These are phyloP conservation scores for Hylyphantes graminicola DNA, from an alignment of 1,140 invertebrate species.

Conservation along the genomic window DNA sequence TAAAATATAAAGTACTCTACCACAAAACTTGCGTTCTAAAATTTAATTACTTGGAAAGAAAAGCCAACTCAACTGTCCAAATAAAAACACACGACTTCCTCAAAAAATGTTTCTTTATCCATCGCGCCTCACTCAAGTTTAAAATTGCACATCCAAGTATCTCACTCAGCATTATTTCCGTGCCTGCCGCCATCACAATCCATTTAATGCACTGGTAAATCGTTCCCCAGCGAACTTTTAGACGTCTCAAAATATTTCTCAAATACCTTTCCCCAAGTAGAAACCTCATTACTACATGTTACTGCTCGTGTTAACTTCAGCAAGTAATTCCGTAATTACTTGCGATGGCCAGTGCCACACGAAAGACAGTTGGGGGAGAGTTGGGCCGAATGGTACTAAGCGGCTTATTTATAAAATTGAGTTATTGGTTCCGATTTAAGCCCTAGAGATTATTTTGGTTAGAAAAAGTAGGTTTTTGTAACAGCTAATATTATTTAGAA, in stretches of 20 bases:
- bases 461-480: too few species aligned
- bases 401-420: too few species aligned
- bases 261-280: not conserved
- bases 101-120: not conserved
- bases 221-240: slow-evolving; percentile 11
- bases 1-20: too few species aligned
- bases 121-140: too few species aligned
- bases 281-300: slow-evolving; percentile 5
- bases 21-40: not conserved
- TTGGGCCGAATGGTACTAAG: too few species aligned
- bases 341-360: slow-evolving; percentile 7
- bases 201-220: slow-evolving; percentile 12
- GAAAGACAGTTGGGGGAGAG: not conserved
- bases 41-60: not conserved
- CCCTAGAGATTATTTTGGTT: too few species aligned
- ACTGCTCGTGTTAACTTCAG: not conserved
- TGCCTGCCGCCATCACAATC: slow-evolving; percentile 17
- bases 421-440: too few species aligned
- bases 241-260: slow-evolving; percentile 29
- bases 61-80: not conserved
- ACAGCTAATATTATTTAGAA: too few species aligned
- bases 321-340: slow-evolving; percentile 36
- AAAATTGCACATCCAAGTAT: too few species aligned
- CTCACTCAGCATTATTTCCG: slow-evolving; percentile 3
- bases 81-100: not conserved